Evolutionary conservation across 2,888 invertebrate species (phyloP), one percentile per base, ranked within the genome.

Genomic region (Cosmorhoe ocellata): DNA sequence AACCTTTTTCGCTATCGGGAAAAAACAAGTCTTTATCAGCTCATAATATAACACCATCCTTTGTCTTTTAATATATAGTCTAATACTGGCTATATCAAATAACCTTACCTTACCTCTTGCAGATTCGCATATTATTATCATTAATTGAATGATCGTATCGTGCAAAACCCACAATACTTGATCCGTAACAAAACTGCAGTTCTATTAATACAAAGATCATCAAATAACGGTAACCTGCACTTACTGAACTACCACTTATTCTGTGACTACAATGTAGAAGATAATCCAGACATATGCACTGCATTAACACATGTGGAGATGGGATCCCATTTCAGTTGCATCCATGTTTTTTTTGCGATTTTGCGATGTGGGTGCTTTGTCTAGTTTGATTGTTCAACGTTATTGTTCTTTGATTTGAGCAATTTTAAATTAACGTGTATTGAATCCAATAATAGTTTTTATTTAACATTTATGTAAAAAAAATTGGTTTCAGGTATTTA

Each of bases 281-380:
- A 79, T 74, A 70, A 76, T 65, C 65, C 33, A 60, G 75, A 79
- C 81, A 81, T 64, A 76, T 81, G 81, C 66, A 68, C 50, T 68
- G 74, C 78, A 80, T 79, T 79, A 80, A 74, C 72, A 71, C 81
- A 81, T 79, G 81, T 45, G 42, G 64, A 67, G 76, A 76, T 76
- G 74, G 72, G 79, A 82, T 83, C 78, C 53, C 62, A 71, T 84
- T 81, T 76, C 82, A 64, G 73, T 71, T 71, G 74, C 73, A 55
- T 69, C 44, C 48, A 32, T 13, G 32, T 71, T 74, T 79, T 74
- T 79, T 77, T 77, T 76, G 70, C 49, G 22, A 9, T 33, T 52
- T 45, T 57, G 56, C 53, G 62, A 73, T 69, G 61, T 71, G 69
- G 67, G 71, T 57, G 69, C 61, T 63, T 69, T 74, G 69, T 73